Evolutionary conservation across 2,888 invertebrate genomes (phyloP), one percentile per base, ranked within the genome.

Genomic region (Barypeithes pellucidus): DNA sequence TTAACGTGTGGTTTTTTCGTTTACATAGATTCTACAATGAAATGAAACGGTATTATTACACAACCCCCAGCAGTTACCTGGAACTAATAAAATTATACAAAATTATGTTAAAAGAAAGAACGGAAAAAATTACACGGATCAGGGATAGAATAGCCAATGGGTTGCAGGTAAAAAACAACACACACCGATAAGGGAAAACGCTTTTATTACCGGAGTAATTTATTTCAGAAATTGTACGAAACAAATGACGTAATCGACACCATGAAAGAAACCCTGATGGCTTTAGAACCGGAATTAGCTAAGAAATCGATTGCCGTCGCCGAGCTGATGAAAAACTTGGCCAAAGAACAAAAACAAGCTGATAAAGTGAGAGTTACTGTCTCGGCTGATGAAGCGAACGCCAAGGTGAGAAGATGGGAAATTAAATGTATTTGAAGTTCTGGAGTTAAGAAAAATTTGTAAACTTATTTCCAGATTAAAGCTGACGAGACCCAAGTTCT

Each of bases 21-120:
- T 33, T 41, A 20, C 9, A 54, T n/a, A 87, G 91, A 47, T 93
- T 94, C 81, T 96, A 92, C 84, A 87, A 90, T 47, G 96, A 97
- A 87, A 91, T 95, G 91, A 90, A 94, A 76, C 88, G 96, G 0
- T 91, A 93, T 81, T 96, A 95, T 86, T 96, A 97, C 84, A 95
- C 95, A 2, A 97, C 96, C 0, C 96, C 97, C 0, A 96, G 95
- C 84, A 95, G 95, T 82, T 97, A 96, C 83, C 87, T 97, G 76
- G 95, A 96, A 82, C 87, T 97, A 39, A 88, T 97, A 33, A 95
- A 94, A 81, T 87, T 95, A 0, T 97, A 95, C 83, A 87, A 92
- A 63, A 85, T 85, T 11, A 90, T 95, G 83, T 85, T 96, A 2
- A 87, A 89, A 33, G 91, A 90, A 65, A 92, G 93, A 80, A 92